phyloP scores from a whole-genome alignment of 2,888 invertebrate species.

The Neocrepidodera transversa region DNA sequence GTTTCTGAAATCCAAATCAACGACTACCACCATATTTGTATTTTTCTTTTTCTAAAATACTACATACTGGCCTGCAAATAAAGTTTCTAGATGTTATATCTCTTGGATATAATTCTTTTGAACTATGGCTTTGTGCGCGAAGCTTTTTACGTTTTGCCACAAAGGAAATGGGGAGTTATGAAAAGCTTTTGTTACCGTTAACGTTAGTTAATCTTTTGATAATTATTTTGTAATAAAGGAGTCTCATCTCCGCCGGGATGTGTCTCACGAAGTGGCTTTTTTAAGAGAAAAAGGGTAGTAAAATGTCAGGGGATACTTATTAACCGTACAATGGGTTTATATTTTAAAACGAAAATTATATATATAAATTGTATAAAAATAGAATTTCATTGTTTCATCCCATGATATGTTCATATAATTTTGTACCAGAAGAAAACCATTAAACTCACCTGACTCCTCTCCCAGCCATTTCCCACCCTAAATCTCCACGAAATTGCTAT shows the following conservation, averaged over 20 bases:
- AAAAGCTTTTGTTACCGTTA: conserved; percentile 27
- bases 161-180: conserved; percentile 12
- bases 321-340: neutral
- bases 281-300: neutral
- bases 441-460: conserved; percentile 21
- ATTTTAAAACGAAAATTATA: too few species aligned
- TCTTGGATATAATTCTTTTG: conserved; percentile 24
- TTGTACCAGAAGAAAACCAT: neutral
- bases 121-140: conserved; percentile 16
- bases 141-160: conserved; percentile 14
- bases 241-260: neutral
- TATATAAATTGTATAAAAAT: too few species aligned
- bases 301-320: neutral
- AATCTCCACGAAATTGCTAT: conserved; percentile 30
- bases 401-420: too few species aligned
- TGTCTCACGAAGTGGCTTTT: neutral
- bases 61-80: neutral
- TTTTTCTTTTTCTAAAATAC: too few species aligned
- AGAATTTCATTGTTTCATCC: too few species aligned
- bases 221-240: conserved; percentile 25
- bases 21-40: too few species aligned
- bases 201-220: conserved; percentile 28
- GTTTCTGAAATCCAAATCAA: too few species aligned
- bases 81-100: conserved; percentile 13
- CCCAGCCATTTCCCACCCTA: neutral